Base-by-base conservation (phyloP, 1,140 invertebrate species). In the Paramacrobiotus metropolitanus region DNA sequence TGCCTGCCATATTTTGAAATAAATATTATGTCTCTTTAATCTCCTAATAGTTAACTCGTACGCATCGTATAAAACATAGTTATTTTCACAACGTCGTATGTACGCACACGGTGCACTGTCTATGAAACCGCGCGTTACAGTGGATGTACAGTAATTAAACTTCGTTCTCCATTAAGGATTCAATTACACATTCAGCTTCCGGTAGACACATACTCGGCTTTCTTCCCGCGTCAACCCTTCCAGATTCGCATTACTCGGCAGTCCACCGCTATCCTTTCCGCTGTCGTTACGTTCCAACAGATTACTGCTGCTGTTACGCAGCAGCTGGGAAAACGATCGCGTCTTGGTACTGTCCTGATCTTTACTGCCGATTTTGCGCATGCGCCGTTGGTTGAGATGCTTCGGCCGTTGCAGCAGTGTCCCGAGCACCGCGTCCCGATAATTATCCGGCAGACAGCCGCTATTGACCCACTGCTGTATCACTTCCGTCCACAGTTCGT, bases 401-500 rank as follows among this genome's bases (percentile, higher is more conserved):
- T 24, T 15, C 15, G 15, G 21, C 15, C 15, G 48, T 21, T 55
- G 48, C 48, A 55, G 21, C 21, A 55, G 24, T 4, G 24, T 28
- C 48, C 15, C 48, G 15, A 55, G 4, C 15, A 55, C 15, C 24
- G 48, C 48, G 9, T 55, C 48, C 15, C 21, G 48, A 1, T 20
- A 24, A 4, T 21, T 24, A 9, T 4, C 48, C 48, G 15, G 15
- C 15, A 55, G 15, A 9, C 4, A 24, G 15, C 48, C 48, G 21
- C 15, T 55, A 9, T 55, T 15, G 24, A 55, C 48, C 48, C 48
- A 55, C 15, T 24, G 4, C 15, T 55, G 4, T 9, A 55, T 24
- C 48, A 55, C 15, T 9, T 20, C 9, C 4, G 15, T 55, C 48
- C 48, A 55, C 15, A 70, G 63, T 62, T 70, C 48, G 28, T 63